Percentiles rank a stretch among this genome's conserved stretches.
These are phyloP conservation scores for Diceros bicornis DNA, from an alignment of 2,797 vertebrate genomes.

Conservation along the genomic window DNA sequence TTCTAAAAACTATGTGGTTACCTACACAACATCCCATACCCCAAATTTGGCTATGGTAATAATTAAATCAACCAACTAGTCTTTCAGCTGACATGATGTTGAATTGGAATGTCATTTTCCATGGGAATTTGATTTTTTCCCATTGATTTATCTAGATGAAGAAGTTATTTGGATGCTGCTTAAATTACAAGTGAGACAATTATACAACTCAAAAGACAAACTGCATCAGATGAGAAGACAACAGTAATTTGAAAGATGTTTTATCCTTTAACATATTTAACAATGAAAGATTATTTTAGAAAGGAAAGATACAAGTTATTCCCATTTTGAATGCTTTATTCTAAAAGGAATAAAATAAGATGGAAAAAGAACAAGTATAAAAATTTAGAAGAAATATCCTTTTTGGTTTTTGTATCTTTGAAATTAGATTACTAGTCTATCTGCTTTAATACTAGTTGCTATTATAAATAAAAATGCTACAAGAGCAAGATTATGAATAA, in stretches of 20 bases:
- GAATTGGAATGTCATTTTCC: background rate
- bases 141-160: background rate
- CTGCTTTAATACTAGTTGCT: background rate
- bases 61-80: background rate
- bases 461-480: background rate
- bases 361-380: background rate
- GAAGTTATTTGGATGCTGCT: background rate
- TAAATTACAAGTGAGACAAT: background rate
- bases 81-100: background rate
- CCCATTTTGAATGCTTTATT: background rate
- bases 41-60: background rate
- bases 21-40: background rate
- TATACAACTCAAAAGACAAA: background rate
- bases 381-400: background rate
- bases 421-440: background rate
- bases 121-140: background rate
- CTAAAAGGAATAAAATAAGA: background rate
- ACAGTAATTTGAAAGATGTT: background rate
- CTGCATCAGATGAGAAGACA: background rate
- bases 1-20: background rate
- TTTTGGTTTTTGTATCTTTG: background rate
- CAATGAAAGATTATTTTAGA: background rate
- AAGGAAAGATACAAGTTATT: background rate
- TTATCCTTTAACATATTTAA: constrained; percentile 3
- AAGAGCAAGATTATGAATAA: background rate